These are phyloP conservation scores for Xestia rhomboidea DNA, from an alignment of 2,888 invertebrate genomes.

Conservation along the genomic window DNA sequence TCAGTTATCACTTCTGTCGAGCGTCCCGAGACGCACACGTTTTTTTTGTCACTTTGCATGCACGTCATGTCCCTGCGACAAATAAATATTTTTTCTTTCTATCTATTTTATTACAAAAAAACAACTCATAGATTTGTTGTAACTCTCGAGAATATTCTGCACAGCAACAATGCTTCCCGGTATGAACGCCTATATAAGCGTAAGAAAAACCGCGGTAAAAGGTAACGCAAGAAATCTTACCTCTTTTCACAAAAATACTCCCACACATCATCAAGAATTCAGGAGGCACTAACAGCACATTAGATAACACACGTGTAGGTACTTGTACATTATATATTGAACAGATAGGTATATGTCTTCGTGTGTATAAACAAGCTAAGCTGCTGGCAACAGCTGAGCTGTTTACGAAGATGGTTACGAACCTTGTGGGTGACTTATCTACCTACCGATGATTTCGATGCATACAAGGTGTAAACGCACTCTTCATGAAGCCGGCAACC, in stretches of 20 bases:
- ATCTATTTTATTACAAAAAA: too few species aligned
- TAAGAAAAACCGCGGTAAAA: neutral
- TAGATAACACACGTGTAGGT: constrained; percentile 13
- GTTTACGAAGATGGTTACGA: constrained; percentile 1
- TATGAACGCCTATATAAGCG: neutral
- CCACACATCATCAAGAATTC: constrained; percentile 30
- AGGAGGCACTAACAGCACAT: constrained; percentile 29
- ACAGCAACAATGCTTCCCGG: too few species aligned
- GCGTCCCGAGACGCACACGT: too few species aligned
- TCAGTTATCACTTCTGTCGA: too few species aligned
- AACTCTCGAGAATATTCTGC: neutral
- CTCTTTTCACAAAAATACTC: constrained; percentile 26
- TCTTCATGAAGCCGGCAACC: too few species aligned
- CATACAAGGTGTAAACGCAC: neutral
- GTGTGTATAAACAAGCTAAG: neutral
- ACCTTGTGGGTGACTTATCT: neutral
- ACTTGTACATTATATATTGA: neutral
- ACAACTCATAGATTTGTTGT: neutral
- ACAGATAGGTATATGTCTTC: neutral
- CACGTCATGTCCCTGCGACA: too few species aligned
- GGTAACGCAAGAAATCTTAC: constrained; percentile 3
- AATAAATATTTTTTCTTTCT: too few species aligned
- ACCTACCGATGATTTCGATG: neutral
- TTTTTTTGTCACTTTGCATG: too few species aligned
- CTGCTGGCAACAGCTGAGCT: neutral